Base-by-base conservation (phyloP, 2,797 vertebrate species). In the Sebastes minor region DNA sequence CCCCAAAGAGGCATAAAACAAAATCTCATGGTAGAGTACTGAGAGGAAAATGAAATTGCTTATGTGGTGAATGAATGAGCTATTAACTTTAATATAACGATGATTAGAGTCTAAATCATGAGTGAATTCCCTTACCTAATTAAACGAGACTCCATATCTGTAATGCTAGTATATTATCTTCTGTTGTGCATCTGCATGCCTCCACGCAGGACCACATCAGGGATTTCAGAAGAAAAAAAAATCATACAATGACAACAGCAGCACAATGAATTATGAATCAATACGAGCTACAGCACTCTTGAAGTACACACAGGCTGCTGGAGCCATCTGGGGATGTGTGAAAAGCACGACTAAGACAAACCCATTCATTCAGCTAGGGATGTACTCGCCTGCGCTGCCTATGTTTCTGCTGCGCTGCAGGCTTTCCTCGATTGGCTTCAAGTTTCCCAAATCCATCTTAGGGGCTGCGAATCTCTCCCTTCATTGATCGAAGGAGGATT, bases 261-360 rank as follows among this genome's bases (percentile, higher is more conserved):
- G 86, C 76, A 28, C 74, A 5, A 87, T 91, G 83, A 90, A 91
- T 92, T 90, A 91, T 90, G 86, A 88, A 93, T 91, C 87, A 78
- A 82, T 76, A 81, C 0, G 33, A 81, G 81, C 77, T 68, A 7
- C 71, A 57, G 71, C 82, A 7, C 62, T 76, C 60, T 23, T 55
- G 53, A 77, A 74, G 82, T 64, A 30, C 35, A 82, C 85, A 46
- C 85, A 77, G 75, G 70, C 89, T 78, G 85, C 84, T 1, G 53
- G 23, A 81, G 71, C 81, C 86, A 70, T 82, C 76, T 81, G 84
- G 88, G 88, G 76, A 84, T 59, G 74, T 38, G 49, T 65, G 76
- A 74, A 84, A 82, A 73, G 35, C 71, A 63, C 49, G n/a, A 62
- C 61, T 4, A 61, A 82, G 81, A 83, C 73, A 68, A 86, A 78